These are phyloP conservation scores for Synchiropus splendidus DNA, from an alignment of 2,113 vertebrate species.

Conservation along the genomic window DNA sequence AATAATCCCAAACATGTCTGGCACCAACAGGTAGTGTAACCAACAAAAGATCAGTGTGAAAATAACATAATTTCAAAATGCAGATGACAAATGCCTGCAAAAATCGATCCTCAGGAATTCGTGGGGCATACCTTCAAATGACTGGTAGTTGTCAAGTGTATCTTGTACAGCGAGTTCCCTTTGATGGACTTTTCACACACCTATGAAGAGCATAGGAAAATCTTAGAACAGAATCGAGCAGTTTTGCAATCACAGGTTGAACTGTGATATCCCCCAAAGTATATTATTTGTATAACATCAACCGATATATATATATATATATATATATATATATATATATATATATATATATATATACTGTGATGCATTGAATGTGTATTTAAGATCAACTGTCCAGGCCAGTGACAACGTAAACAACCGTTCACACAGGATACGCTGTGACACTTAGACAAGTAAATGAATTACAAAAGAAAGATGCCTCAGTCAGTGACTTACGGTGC, in stretches of 20 bases:
- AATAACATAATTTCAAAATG: neutral
- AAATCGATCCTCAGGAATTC: neutral
- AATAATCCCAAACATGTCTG: no score
- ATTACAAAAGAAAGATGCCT: no score
- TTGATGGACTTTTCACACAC: constrained; percentile 62
- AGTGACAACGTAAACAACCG: no score
- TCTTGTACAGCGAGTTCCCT: constrained; percentile 61
- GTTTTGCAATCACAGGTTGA: neutral
- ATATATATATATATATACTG: no score
- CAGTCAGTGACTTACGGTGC: constrained; percentile 8
- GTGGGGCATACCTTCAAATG: constrained; percentile 61
- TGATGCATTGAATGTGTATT: no score
- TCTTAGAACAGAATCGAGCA: neutral
- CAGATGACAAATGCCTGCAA: neutral
- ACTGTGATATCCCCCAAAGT: neutral
- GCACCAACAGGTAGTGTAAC: no score
- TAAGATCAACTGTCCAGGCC: no score
- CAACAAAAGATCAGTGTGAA: neutral
- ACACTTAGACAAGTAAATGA: no score
- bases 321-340: no score
- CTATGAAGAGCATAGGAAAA: constrained; percentile 29
- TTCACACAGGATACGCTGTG: no score
- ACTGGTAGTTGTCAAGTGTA: constrained; percentile 60
- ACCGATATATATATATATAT: no score
- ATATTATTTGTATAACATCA: neutral